Evolutionary conservation across 1,140 invertebrate species (phyloP).

Genomic region (Diplogasteroides magnus): DNA sequence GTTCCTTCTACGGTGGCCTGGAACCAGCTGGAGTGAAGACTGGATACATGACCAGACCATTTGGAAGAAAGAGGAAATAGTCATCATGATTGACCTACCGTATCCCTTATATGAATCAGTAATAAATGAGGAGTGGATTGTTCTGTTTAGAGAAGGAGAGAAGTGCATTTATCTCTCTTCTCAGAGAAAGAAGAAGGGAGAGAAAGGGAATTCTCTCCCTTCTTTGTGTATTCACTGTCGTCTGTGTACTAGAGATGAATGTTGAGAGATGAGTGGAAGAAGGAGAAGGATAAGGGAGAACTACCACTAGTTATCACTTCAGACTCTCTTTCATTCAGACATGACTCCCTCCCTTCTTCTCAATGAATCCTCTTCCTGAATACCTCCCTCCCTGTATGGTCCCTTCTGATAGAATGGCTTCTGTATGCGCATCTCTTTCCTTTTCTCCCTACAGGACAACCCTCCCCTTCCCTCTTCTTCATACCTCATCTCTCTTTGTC

Average conservation of each 20-base stretch:
- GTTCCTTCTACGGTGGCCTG: slow-evolving; percentile 34
- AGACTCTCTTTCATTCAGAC: not conserved
- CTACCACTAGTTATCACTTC: no score
- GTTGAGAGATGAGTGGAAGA: no score
- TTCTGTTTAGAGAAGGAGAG: no score
- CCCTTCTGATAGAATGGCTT: not conserved
- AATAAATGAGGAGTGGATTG: no score
- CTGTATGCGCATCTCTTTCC: not conserved
- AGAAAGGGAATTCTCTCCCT: no score
- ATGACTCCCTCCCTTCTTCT: not conserved
- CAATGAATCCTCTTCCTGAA: not conserved
- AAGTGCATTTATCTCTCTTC: no score
- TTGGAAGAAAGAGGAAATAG: slow-evolving; percentile 13
- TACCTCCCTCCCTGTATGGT: not conserved
- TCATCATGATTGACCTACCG: no score
- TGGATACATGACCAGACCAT: slow-evolving; percentile 37
- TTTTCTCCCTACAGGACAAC: not conserved
- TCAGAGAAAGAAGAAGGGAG: no score
- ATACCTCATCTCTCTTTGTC: not conserved
- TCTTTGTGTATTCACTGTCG: not conserved
- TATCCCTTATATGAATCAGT: no score
- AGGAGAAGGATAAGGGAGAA: no score
- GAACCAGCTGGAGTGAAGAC: slow-evolving; percentile 38
- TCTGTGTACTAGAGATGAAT: not conserved
- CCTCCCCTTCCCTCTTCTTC: not conserved